Conservation (phyloP, 2,888 invertebrate species). For the Rhogogaster chlorosoma region DNA sequence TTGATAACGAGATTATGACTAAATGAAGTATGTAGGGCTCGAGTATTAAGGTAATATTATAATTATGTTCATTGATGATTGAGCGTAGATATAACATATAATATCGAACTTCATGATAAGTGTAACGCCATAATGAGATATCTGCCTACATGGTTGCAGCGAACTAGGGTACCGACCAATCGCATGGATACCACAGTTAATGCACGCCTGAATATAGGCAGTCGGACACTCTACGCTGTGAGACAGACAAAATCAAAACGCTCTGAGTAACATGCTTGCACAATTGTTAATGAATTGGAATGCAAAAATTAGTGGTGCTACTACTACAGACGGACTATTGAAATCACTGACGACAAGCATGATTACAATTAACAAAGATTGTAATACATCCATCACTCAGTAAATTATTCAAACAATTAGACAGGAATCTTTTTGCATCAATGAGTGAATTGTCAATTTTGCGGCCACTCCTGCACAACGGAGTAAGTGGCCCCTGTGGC, state of each 20-base stretch:
- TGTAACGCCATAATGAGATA: too few relatives aligned
- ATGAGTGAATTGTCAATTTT: too few relatives aligned
- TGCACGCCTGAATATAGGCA: slow-evolving; percentile 16
- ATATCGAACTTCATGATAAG: too few relatives aligned
- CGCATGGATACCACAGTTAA: neutral
- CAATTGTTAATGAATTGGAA: neutral
- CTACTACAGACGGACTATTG: neutral
- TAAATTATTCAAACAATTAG: too few relatives aligned
- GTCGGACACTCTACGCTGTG: neutral
- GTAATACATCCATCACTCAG: too few relatives aligned
- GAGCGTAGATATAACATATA: neutral
- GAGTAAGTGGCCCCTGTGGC: too few relatives aligned
- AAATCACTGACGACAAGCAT: neutral
- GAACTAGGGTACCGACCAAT: slow-evolving; percentile 16
- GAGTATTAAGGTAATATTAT: neutral
- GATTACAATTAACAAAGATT: too few relatives aligned
- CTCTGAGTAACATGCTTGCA: neutral
- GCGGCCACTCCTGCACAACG: too few relatives aligned
- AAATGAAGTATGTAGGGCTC: too few relatives aligned
- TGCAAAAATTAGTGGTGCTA: neutral
- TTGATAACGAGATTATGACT: neutral
- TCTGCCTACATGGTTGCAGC: neutral
- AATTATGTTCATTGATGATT: neutral
- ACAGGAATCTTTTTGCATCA: too few relatives aligned
- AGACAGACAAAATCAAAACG: neutral